A percentile compares a stretch with the other conserved stretches of the same genome.
Evolutionary conservation across 2,888 invertebrate genomes (phyloP).

Genomic region (Epiperipatus broadwayi): DNA sequence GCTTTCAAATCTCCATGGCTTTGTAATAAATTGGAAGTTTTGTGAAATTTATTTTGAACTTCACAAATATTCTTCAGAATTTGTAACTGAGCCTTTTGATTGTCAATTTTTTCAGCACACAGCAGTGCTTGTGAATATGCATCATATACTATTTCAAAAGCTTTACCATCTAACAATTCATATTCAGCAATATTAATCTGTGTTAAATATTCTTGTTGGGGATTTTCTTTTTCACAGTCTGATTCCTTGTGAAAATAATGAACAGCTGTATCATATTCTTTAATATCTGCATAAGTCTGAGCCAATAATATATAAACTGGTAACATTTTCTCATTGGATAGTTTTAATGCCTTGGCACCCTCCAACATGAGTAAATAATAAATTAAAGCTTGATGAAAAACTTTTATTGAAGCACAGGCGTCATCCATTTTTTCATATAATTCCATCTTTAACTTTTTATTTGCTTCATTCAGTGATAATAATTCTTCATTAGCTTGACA

Average conservation of each 20-base stretch:
- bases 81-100: too few relatives aligned
- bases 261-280: conserved; percentile 48
- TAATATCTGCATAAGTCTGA: conserved; percentile 61
- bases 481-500: conserved; percentile 47
- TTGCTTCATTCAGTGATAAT: conserved; percentile 36
- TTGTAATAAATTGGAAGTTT: too few relatives aligned
- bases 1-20: too few relatives aligned
- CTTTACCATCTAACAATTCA: too few relatives aligned
- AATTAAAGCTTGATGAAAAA: conserved; percentile 49
- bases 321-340: conserved; percentile 31
- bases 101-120: too few relatives aligned
- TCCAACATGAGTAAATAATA: conserved; percentile 53
- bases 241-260: conserved; percentile 53
- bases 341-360: conserved; percentile 17
- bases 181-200: too few relatives aligned
- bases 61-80: too few relatives aligned
- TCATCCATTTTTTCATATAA: conserved; percentile 69
- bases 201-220: too few relatives aligned
- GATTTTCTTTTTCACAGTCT: conserved; percentile 39
- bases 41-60: too few relatives aligned
- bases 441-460: conserved; percentile 40
- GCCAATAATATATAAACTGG: conserved; percentile 48
- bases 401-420: conserved; percentile 47
- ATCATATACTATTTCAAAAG: too few relatives aligned
- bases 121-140: too few relatives aligned